Conservation (phyloP, 1,140 invertebrate species). For the Babylonia areolata region DNA sequence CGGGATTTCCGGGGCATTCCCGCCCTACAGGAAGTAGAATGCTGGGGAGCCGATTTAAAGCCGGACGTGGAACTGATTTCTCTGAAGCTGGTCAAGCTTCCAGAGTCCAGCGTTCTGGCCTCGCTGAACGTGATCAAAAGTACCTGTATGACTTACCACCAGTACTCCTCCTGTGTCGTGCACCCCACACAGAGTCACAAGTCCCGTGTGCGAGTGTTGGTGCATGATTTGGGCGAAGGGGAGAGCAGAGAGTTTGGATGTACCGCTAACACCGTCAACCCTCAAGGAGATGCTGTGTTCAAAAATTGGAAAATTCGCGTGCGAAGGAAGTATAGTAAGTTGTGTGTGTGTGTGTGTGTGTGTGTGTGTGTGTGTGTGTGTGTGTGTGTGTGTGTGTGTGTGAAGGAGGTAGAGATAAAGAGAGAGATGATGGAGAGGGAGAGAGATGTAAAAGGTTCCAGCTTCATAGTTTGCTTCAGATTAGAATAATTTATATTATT, state of each 20-base stretch:
- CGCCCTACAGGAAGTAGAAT: conserved; percentile 30
- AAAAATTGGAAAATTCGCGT: background rate
- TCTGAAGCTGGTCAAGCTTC: conserved; percentile 8
- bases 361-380: no score
- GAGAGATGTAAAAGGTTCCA: no score
- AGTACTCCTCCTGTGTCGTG: background rate
- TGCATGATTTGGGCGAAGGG: background rate
- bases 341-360: background rate
- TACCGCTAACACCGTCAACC: background rate
- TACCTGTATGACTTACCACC: background rate
- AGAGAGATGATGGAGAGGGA: no score
- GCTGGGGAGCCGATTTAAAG: conserved; percentile 18
- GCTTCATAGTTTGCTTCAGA: no score
- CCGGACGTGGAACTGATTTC: conserved; percentile 25
- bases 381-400: no score
- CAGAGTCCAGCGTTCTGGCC: background rate
- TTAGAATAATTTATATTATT: no score
- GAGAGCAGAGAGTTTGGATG: conserved; percentile 26
- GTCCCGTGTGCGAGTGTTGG: conserved; percentile 20
- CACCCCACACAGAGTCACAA: background rate
- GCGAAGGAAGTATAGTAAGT: conserved; percentile 5
- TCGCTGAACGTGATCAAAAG: background rate
- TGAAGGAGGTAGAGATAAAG: no score
- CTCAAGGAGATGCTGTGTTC: background rate
- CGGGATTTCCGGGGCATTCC: conserved; percentile 17